Percentiles rank a stretch among this genome's conserved stretches.
These are phyloP conservation scores for Eugnorisma glareosa DNA, from an alignment of 2,888 invertebrate species.

Conservation along the genomic window DNA sequence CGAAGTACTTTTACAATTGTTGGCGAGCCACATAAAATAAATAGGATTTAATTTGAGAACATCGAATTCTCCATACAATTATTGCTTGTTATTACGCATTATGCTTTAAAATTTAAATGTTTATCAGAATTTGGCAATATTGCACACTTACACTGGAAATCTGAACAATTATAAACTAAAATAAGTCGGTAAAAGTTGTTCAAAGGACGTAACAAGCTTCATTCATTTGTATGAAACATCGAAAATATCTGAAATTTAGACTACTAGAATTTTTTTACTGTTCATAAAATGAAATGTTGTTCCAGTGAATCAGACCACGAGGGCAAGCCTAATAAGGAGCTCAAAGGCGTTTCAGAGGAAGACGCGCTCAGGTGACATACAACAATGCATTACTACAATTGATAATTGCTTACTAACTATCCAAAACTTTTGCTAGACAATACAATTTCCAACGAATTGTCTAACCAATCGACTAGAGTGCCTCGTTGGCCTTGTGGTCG, in stretches of 20 bases:
- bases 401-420: too few species aligned
- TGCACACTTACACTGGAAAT: background rate
- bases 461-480: too few species aligned
- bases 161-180: background rate
- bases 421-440: too few species aligned
- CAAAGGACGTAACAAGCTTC: background rate
- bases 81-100: too few species aligned
- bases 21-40: too few species aligned
- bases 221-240: background rate
- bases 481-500: too few species aligned
- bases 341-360: constrained; percentile 97
- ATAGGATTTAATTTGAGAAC: too few species aligned
- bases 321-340: constrained; percentile 94
- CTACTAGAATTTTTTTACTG: background rate
- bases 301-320: constrained; percentile 93
- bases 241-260: background rate
- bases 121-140: background rate
- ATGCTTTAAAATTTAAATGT: too few species aligned
- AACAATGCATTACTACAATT: too few species aligned
- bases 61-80: too few species aligned
- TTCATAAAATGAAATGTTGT: constrained; percentile 43
- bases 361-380: constrained; percentile 92
- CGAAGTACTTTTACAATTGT: too few species aligned
- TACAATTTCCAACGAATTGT: too few species aligned
- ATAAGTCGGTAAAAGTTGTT: background rate